phyloP scores from a whole-genome alignment of 1,140 invertebrate species.

The Platyscapa corneri region DNA sequence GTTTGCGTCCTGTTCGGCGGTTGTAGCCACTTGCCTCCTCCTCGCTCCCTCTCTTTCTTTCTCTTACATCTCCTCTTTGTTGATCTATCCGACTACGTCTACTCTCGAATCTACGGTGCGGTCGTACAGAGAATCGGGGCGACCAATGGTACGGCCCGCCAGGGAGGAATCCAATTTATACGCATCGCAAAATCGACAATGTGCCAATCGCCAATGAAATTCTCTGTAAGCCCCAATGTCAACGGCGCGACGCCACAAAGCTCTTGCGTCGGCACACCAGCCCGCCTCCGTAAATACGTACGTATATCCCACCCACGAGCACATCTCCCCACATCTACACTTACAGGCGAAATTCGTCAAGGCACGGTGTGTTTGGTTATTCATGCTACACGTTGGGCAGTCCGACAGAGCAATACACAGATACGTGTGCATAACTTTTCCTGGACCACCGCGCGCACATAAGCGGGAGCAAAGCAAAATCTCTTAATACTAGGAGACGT shows the following conservation, averaged over 20 bases:
- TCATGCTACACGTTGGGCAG: too few species aligned
- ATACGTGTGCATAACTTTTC: too few species aligned
- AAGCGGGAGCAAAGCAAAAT: not conserved
- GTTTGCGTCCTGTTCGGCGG: not conserved
- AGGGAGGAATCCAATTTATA: constrained; percentile 33
- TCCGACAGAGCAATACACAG: too few species aligned
- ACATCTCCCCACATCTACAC: not conserved
- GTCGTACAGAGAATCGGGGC: not conserved
- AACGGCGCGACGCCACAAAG: not conserved
- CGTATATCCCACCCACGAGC: not conserved
- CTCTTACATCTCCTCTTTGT: too few species aligned
- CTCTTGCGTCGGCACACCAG: not conserved
- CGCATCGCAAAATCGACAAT: constrained; percentile 34
- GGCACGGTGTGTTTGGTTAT: not conserved
- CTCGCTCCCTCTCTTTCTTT: not conserved
- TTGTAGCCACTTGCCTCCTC: not conserved
- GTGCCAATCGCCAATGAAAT: constrained; percentile 44
- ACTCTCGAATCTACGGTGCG: not conserved
- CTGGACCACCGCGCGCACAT: not conserved
- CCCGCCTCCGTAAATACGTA: not conserved
- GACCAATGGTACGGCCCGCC: not conserved
- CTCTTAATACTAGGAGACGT: not conserved
- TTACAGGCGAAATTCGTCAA: not conserved
- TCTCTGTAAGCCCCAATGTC: not conserved
- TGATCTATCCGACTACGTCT: not conserved